Percentiles rank a stretch among this genome's conserved stretches.
Conservation (phyloP, 1,140 invertebrate species). For the Brachionus manjavacas region DNA sequence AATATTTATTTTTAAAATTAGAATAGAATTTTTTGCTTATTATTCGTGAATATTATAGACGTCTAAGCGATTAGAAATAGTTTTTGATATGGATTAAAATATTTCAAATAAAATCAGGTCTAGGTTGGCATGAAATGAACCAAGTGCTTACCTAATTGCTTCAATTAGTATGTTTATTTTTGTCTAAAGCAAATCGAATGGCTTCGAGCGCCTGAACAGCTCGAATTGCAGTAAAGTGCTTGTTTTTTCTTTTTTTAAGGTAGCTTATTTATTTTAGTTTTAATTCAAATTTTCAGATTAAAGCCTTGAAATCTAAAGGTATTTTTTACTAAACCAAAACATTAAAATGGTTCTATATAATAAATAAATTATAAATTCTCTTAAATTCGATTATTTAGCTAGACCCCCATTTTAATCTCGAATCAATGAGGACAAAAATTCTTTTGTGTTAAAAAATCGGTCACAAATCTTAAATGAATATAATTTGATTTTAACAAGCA, state of each 20-base stretch:
- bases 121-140: background rate
- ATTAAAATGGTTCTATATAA: background rate
- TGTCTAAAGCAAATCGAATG: background rate
- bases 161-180: background rate
- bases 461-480: background rate
- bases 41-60: background rate
- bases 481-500: background rate
- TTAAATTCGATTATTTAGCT: background rate
- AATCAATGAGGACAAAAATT: background rate
- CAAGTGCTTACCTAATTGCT: background rate
- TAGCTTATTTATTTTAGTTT: background rate
- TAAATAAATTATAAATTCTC: background rate
- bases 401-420: background rate
- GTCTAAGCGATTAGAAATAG: background rate
- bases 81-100: background rate
- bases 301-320: background rate
- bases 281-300: background rate
- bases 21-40: background rate
- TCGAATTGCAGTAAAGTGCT: background rate
- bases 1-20: slow-evolving; percentile 29
- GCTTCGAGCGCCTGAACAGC: background rate
- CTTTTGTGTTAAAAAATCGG: background rate
- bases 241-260: background rate
- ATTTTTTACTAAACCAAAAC: background rate
- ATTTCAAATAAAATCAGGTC: slow-evolving; percentile 13